Percentiles rank a stretch among this genome's conserved stretches.
phyloP scores from a whole-genome alignment of 2,113 vertebrate species.

The Tetrao urogallus region DNA sequence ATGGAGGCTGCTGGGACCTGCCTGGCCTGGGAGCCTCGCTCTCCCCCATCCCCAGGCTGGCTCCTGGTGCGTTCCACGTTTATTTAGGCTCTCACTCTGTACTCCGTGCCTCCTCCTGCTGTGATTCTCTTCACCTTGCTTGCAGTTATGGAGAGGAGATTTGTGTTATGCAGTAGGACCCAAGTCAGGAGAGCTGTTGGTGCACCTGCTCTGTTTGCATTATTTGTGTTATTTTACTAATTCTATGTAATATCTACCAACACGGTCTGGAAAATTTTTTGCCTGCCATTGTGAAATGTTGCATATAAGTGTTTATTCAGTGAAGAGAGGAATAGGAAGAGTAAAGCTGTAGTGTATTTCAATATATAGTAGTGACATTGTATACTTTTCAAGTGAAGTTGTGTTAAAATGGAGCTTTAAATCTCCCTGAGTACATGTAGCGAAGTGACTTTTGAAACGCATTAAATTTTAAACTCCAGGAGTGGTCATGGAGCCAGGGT shows the following conservation, averaged over 20 bases:
- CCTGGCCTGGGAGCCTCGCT: not conserved
- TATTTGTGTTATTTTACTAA: not conserved
- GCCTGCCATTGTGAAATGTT: not conserved
- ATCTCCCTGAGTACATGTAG: not conserved
- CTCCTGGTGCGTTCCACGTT: accelerated
- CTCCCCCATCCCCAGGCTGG: not conserved
- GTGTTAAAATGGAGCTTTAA: not conserved
- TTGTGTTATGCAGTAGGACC: not conserved
- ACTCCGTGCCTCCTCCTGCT: not conserved
- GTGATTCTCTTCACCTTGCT: not conserved
- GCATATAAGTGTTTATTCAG: not conserved
- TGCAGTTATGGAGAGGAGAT: not conserved
- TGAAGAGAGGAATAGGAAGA: not conserved
- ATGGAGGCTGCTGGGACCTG: not conserved
- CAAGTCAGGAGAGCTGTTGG: not conserved
- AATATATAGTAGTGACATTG: not conserved
- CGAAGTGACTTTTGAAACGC: not conserved
- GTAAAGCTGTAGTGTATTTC: not conserved
- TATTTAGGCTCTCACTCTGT: not conserved
- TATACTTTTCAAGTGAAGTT: not conserved
- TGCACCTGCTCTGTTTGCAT: not conserved
- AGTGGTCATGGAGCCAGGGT: not conserved
- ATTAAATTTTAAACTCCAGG: not conserved
- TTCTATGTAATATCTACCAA: not conserved
- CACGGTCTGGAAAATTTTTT: not conserved